Percentiles rank a stretch among this genome's conserved stretches.
phyloP scores from a whole-genome alignment of 2,113 vertebrate genomes.

The Sardina pilchardus region DNA sequence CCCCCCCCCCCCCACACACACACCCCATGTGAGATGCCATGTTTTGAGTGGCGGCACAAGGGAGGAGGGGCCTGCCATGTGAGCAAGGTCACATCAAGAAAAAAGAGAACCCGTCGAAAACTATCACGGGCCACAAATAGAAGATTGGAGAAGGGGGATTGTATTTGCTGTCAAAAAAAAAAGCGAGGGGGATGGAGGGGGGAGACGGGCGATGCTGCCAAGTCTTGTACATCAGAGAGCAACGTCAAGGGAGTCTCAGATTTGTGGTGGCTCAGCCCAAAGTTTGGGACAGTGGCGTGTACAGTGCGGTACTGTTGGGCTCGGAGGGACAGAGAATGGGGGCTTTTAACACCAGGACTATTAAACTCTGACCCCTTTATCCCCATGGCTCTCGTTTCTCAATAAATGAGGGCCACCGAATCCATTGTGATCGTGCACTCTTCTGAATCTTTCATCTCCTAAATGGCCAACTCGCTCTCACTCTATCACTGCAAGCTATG shows the following conservation, averaged over 20 bases:
- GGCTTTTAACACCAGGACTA: slow-evolving; percentile 7
- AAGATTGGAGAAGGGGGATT: slow-evolving; percentile 3
- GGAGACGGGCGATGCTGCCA: not conserved
- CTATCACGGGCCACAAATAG: slow-evolving; percentile 22
- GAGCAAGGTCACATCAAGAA: slow-evolving; percentile 46
- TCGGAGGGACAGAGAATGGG: not conserved
- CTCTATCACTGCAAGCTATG: not conserved
- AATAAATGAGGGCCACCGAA: not conserved
- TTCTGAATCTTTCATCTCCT: slow-evolving; percentile 1
- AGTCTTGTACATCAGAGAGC: slow-evolving; percentile 1
- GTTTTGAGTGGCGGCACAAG: slow-evolving; percentile 37
- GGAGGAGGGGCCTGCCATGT: slow-evolving; percentile 31
- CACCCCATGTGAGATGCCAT: slow-evolving; percentile 18
- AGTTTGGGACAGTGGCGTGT: not conserved
- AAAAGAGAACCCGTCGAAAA: slow-evolving; percentile 18
- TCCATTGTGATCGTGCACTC: slow-evolving; percentile 4
- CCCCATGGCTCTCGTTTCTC: not conserved
- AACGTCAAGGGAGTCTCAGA: not conserved
- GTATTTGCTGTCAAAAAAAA: not conserved
- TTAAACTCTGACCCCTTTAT: not conserved
- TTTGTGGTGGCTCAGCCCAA: not conserved
- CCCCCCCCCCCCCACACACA: not conserved
- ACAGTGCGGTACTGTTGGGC: not conserved
- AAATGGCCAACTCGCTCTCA: not conserved
- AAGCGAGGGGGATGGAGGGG: not conserved